Evolutionary conservation across 2,888 invertebrate species (phyloP).

Genomic region (Strigamia crassipes): DNA sequence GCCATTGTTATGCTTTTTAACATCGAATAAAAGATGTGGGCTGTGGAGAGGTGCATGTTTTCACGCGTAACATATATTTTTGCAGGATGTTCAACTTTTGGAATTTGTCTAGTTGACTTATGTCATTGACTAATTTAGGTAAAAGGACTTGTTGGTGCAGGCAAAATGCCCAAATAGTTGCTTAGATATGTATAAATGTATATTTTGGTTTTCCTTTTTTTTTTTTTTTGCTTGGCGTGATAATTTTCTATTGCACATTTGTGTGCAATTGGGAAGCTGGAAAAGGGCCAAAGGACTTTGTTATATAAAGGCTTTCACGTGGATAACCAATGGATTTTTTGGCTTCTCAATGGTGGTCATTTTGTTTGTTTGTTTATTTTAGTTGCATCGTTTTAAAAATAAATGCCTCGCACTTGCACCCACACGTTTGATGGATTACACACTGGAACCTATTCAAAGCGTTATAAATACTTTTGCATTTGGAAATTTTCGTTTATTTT

Average conservation of each 20-base stretch:
- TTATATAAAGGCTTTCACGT: neutral
- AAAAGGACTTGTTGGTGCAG: neutral
- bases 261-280: constrained; percentile 8
- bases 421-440: neutral
- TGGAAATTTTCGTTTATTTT: neutral
- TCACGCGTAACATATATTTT: too few relatives aligned
- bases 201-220: neutral
- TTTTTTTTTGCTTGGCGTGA: neutral
- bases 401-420: neutral
- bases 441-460: neutral
- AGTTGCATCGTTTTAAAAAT: neutral
- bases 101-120: neutral
- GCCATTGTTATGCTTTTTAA: too few relatives aligned
- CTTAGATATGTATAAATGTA: neutral
- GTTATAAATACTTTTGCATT: neutral
- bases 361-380: constrained; percentile 27
- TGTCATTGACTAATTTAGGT: constrained; percentile 5
- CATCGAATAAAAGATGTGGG: too few relatives aligned
- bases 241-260: constrained; percentile 1
- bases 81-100: neutral
- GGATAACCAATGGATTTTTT: neutral
- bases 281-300: neutral
- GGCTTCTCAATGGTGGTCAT: constrained; percentile 4
- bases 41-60: too few relatives aligned
- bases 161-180: constrained; percentile 6